phyloP scores from a whole-genome alignment of 2,888 invertebrate species.

The Polietes domitor region DNA sequence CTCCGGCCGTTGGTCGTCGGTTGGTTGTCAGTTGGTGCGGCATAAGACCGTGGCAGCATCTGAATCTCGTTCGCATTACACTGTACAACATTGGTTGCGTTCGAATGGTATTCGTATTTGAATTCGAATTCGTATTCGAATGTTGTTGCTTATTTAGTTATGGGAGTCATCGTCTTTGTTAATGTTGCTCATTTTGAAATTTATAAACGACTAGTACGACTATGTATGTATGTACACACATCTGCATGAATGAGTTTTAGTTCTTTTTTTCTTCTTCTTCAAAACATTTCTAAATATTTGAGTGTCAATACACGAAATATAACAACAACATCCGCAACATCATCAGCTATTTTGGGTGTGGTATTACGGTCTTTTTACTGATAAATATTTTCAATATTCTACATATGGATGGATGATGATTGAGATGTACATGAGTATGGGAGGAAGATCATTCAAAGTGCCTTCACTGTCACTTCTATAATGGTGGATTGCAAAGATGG shows the following conservation, averaged over 20 bases:
- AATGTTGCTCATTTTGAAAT: not conserved
- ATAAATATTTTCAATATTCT: conserved; percentile 22
- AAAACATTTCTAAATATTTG: too few relatives aligned
- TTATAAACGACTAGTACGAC: conserved; percentile 1
- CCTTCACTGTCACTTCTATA: too few relatives aligned
- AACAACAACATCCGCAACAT: not conserved
- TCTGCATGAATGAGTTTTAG: conserved; percentile 18
- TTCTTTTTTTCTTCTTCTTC: not conserved
- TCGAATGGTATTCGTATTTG: too few relatives aligned
- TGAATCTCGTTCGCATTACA: not conserved
- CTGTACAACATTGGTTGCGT: not conserved
- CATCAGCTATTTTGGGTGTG: conserved; percentile 39
- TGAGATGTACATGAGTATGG: too few relatives aligned
- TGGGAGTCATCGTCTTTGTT: not conserved
- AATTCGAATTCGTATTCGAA: not conserved
- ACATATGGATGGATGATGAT: too few relatives aligned
- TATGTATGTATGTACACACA: conserved; percentile 13
- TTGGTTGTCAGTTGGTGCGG: not conserved
- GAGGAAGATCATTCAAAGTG: too few relatives aligned
- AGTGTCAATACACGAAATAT: not conserved
- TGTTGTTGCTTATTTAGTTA: not conserved
- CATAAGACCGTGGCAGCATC: not conserved
- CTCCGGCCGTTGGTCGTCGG: not conserved
- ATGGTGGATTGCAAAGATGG: too few relatives aligned
- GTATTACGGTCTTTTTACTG: conserved; percentile 37